Base-by-base conservation (phyloP, 2,797 vertebrate genomes). In the Coregonus ussuriensis region DNA sequence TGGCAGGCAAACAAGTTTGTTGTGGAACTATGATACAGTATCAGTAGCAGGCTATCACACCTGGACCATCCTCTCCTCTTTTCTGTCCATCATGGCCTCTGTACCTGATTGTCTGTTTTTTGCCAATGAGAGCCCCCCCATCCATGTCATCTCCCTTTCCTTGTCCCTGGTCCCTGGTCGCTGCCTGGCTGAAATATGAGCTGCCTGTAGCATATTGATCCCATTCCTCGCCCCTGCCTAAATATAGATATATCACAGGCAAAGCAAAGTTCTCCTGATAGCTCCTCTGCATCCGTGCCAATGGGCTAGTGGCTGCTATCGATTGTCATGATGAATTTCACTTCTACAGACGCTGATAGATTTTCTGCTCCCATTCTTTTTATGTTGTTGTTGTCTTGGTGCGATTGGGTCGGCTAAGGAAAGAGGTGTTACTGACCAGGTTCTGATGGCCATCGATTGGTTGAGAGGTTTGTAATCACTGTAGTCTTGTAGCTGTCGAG, bases 181-280 rank as follows among this genome's bases (percentile, higher is more conserved):
- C 11, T 75, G 84, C 81, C 74, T 75, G 81, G 68, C 76, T 53
- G 88, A 91, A 90, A 90, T 89, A 85, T 88, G 86, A 93, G 86
- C 85, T 89, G 87, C 89, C 90, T 82, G 89, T 81, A 86, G 73
- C 82, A 78, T 80, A 92, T 88, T 90, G 91, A 91, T 90, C 89
- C 77, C 84, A 54, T 71, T 79, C 82, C 81, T 86, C 82, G 74
- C 81, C 77, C 59, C 85, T 76, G 73, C 82, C 85, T 89, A 84
- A 90, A 92, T 92, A 89, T 81, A 89, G 90, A 92, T 92, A 81
- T 84, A 87, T 92, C 77, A 51, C 75, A 74, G 76, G 84, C 62
- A 82, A 80, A 1, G 6, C 88, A 31, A 86, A 87, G 83, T 18
- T 74, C 82, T 81, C 74, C 71, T 75, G 72, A 31, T 75, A 77